Evolutionary conservation across 2,113 vertebrate genomes (phyloP).

Genomic region (Pogona vitticeps): DNA sequence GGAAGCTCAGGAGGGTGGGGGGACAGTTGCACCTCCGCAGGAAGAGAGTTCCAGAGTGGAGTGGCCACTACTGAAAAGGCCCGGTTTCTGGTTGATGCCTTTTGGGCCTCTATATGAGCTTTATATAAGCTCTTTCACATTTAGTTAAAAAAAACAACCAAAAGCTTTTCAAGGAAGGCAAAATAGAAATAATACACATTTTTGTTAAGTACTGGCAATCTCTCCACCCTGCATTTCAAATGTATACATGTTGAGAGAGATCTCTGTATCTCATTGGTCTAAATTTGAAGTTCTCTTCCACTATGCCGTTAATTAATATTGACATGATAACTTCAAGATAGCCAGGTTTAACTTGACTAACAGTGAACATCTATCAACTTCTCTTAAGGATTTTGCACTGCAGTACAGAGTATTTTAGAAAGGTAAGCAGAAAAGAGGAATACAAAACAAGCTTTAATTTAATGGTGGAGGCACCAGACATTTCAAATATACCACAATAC

Average conservation of each 20-base stretch:
- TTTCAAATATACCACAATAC: background rate
- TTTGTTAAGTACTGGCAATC: background rate
- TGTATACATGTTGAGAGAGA: background rate
- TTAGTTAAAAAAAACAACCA: too few species aligned
- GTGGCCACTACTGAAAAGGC: too few species aligned
- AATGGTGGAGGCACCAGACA: background rate
- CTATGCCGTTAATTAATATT: background rate
- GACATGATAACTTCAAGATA: background rate
- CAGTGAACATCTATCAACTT: background rate
- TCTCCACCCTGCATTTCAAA: background rate
- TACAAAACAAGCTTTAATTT: background rate
- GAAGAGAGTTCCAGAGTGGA: too few species aligned
- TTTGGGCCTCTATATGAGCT: too few species aligned
- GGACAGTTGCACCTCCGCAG: too few species aligned
- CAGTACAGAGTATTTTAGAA: background rate
- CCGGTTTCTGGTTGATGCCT: too few species aligned
- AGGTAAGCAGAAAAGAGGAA: background rate
- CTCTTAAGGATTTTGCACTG: accelerated
- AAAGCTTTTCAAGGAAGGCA: background rate
- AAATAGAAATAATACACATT: background rate
- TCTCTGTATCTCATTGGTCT: background rate
- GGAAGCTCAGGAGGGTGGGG: too few species aligned
- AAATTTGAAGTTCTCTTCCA: background rate
- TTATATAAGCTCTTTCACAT: too few species aligned
- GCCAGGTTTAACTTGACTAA: background rate